Evolutionary conservation across 2,113 vertebrate species (phyloP).

Genomic region (Zosterops hypoxanthus): DNA sequence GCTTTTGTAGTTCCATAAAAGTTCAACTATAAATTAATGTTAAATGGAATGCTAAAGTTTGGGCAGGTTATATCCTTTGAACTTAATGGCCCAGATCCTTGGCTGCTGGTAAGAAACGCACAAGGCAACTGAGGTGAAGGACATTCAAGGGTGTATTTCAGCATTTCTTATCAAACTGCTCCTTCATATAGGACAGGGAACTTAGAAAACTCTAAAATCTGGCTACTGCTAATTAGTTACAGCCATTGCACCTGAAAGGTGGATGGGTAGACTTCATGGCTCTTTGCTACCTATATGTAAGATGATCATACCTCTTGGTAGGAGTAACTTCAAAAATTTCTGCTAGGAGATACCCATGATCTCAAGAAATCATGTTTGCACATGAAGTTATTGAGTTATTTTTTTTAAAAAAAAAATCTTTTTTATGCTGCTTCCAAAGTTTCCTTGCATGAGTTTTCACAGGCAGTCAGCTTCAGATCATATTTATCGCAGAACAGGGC

Average conservation of each 20-base stretch:
- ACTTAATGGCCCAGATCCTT: constrained; percentile 3
- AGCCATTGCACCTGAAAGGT: neutral
- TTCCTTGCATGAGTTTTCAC: neutral
- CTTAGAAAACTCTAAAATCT: neutral
- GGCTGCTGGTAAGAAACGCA: neutral
- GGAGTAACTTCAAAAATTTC: neutral
- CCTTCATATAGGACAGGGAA: neutral
- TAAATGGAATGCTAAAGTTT: constrained; percentile 14
- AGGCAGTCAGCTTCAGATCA: neutral
- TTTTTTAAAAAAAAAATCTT: neutral
- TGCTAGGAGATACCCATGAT: neutral
- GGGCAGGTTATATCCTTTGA: constrained; percentile 13
- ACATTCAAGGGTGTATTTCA: neutral
- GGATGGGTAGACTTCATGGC: neutral
- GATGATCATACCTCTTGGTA: neutral
- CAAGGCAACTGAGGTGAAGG: neutral
- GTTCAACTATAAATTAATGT: constrained; percentile 27
- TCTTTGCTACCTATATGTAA: neutral
- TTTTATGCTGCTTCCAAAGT: neutral
- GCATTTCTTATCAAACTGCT: neutral
- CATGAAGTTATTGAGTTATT: neutral
- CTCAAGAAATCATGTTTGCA: neutral
- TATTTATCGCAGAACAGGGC: neutral
- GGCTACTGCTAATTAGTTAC: neutral
- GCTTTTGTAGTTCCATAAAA: constrained; percentile 25